Percentiles rank a stretch among this genome's conserved stretches.
Evolutionary conservation across 2,888 invertebrate genomes (phyloP).

Genomic region (Coronaproctus castanopsis): DNA sequence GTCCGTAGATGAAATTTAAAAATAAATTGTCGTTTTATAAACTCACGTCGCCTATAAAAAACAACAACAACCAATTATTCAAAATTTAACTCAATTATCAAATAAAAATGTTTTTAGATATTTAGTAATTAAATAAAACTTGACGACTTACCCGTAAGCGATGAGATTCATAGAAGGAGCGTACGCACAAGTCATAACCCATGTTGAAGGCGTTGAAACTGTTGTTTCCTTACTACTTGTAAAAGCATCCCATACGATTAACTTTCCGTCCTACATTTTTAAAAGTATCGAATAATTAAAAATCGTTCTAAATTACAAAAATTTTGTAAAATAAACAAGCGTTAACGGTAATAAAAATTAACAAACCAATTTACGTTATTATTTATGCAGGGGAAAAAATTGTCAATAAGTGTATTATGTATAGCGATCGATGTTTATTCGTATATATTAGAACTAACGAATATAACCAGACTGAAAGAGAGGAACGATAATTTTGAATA

Average conservation of each 20-base stretch:
- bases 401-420: background rate
- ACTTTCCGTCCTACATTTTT: slow-evolving; percentile 91
- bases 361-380: background rate
- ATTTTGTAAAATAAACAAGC: background rate
- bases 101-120: too few relatives aligned
- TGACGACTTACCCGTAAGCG: slow-evolving; percentile 80
- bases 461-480: too few relatives aligned
- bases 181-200: slow-evolving; percentile 96
- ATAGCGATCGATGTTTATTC: too few relatives aligned
- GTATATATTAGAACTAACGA: too few relatives aligned
- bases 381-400: background rate
- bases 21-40: too few relatives aligned
- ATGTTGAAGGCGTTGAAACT: slow-evolving; percentile 88
- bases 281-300: slow-evolving; percentile 18
- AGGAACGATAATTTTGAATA: too few relatives aligned
- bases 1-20: too few relatives aligned
- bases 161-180: slow-evolving; percentile 82
- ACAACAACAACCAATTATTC: too few relatives aligned
- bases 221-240: slow-evolving; percentile 92
- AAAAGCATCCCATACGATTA: slow-evolving; percentile 97
- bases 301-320: background rate
- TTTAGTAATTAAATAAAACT: too few relatives aligned
- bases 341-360: background rate
- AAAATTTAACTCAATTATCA: too few relatives aligned
- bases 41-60: too few relatives aligned